Evolutionary conservation across 2,888 invertebrate genomes (phyloP).

Genomic region (Rhorus exstirpatorius): DNA sequence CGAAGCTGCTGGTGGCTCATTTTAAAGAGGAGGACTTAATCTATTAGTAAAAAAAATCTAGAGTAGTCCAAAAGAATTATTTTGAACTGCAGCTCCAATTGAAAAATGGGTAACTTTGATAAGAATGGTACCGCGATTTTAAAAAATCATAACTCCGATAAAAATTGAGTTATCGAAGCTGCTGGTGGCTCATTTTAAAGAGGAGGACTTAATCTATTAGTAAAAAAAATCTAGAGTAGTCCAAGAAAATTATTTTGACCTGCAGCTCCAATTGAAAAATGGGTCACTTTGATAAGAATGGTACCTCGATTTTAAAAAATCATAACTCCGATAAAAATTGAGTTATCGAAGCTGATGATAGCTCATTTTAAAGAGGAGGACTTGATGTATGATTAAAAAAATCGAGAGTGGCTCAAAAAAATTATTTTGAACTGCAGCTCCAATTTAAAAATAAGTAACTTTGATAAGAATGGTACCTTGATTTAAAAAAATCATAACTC

Average conservation of each 20-base stretch:
- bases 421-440: background rate
- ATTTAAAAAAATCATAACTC: slow-evolving; percentile 21
- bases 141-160: slow-evolving; percentile 14
- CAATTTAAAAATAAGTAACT: background rate
- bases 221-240: no score
- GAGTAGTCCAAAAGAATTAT: no score
- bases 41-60: background rate
- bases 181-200: no score
- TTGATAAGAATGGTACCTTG: background rate
- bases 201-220: no score
- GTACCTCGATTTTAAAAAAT: background rate
- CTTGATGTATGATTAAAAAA: background rate
- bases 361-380: background rate
- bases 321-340: background rate
- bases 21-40: background rate
- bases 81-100: background rate
- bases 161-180: background rate
- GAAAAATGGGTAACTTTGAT: background rate
- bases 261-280: no score
- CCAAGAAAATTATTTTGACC: no score
- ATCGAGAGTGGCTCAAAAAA: background rate
- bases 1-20: background rate
- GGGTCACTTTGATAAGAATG: background rate
- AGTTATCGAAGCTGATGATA: background rate
- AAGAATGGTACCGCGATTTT: background rate